Percentiles rank a stretch among this genome's conserved stretches.
phyloP scores from a whole-genome alignment of 2,888 invertebrate genomes.

The Eupithecia pulchellata region DNA sequence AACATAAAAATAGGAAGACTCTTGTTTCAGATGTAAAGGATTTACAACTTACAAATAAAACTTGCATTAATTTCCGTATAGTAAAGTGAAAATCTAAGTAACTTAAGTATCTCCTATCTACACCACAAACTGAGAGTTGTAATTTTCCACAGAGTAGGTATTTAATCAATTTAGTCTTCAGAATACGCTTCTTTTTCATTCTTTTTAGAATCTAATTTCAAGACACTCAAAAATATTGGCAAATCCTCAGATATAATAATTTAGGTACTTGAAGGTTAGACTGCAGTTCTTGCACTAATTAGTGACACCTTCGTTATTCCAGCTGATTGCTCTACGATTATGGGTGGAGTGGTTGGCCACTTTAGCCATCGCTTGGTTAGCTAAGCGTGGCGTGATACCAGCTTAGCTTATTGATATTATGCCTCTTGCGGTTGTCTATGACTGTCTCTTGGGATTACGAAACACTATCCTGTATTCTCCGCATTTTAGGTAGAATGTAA shows the following conservation, averaged over 20 bases:
- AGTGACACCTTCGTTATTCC: slow-evolving; percentile 11
- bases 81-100: no score
- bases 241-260: not conserved
- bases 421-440: not conserved
- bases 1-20: not conserved
- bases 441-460: not conserved
- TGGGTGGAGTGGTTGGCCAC: slow-evolving; percentile 8
- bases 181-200: no score
- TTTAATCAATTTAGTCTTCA: not conserved
- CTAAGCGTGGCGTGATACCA: not conserved
- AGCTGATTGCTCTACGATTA: slow-evolving; percentile 6
- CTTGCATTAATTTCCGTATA: no score
- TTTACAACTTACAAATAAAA: no score
- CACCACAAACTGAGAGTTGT: not conserved
- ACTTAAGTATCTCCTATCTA: not conserved
- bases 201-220: no score
- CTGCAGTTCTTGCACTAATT: not conserved
- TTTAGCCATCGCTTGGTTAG: not conserved
- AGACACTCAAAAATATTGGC: no score
- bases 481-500: not conserved
- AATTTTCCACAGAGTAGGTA: not conserved
- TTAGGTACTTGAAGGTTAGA: not conserved
- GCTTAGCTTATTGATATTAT: not conserved
- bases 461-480: not conserved
- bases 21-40: not conserved